Percentiles rank a stretch among this genome's conserved stretches.
These are phyloP conservation scores for Homarus gammarus DNA, from an alignment of 2,888 invertebrate species.

Conservation along the genomic window DNA sequence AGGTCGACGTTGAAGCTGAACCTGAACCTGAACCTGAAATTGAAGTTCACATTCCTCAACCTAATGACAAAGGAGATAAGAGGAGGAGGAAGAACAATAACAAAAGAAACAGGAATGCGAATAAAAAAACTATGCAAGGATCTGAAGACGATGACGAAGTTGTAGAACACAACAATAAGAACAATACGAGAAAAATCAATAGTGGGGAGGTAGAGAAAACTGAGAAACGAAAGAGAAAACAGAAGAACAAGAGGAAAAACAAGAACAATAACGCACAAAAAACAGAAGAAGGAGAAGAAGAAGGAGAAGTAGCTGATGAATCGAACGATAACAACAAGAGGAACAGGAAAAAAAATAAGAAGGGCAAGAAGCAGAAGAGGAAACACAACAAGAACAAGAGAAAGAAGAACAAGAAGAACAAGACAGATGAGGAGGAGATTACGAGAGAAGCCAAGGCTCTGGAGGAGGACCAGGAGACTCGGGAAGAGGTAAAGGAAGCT, in stretches of 20 bases:
- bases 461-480: background rate
- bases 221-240: background rate
- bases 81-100: background rate
- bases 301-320: background rate
- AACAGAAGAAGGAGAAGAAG: conserved; percentile 13
- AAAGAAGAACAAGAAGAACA: conserved; percentile 4
- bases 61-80: background rate
- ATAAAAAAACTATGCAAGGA: too few relatives aligned
- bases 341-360: background rate
- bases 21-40: background rate
- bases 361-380: background rate
- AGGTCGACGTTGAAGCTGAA: background rate
- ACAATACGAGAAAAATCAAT: background rate
- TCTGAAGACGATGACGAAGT: background rate
- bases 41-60: background rate
- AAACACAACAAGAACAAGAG: conserved; percentile 10
- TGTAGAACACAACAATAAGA: too few relatives aligned
- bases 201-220: background rate
- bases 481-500: background rate
- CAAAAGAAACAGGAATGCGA: background rate
- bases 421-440: background rate
- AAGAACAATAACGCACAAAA: too few relatives aligned
- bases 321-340: background rate
- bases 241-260: too few relatives aligned
- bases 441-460: background rate